Evolutionary conservation across 2,888 invertebrate species (phyloP).

Genomic region (Drosophila macrothrix): DNA sequence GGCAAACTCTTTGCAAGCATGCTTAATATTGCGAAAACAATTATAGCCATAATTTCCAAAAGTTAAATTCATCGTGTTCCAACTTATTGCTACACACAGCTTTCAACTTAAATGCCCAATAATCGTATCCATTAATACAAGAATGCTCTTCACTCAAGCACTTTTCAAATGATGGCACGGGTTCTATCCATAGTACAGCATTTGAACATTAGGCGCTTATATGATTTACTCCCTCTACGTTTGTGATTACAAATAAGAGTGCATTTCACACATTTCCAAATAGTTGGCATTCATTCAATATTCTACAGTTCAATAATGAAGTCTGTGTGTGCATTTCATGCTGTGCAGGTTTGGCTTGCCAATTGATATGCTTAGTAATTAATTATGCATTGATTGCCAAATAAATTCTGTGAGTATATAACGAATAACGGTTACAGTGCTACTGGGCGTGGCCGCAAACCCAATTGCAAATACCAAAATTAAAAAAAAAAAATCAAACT

Average conservation of each 20-base stretch:
- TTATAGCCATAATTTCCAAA: neutral
- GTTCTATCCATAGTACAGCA: slow-evolving; percentile 9
- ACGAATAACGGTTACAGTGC: neutral
- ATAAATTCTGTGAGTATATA: slow-evolving; percentile 6
- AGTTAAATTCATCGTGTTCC: neutral
- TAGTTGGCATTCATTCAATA: slow-evolving; percentile 34
- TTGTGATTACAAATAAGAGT: slow-evolving; percentile 7
- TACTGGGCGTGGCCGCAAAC: slow-evolving; percentile 34
- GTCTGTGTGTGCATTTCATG: slow-evolving; percentile 13
- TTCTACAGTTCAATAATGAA: slow-evolving; percentile 52
- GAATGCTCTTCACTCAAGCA: too few species aligned
- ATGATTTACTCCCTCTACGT: slow-evolving; percentile 30
- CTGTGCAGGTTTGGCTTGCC: slow-evolving; percentile 1
- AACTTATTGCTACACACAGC: neutral
- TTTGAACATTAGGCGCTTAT: slow-evolving; percentile 17
- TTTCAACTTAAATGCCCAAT: neutral
- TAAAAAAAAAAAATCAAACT: neutral
- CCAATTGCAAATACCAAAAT: slow-evolving; percentile 33
- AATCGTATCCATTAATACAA: neutral
- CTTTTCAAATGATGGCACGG: too few species aligned
- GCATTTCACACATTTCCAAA: slow-evolving; percentile 21
- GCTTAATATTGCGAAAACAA: neutral
- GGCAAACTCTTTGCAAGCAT: neutral
- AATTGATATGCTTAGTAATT: slow-evolving; percentile 50
- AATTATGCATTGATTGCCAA: slow-evolving; percentile 69